phyloP scores from a whole-genome alignment of 1,140 invertebrate species.

The Idris sp. region DNA sequence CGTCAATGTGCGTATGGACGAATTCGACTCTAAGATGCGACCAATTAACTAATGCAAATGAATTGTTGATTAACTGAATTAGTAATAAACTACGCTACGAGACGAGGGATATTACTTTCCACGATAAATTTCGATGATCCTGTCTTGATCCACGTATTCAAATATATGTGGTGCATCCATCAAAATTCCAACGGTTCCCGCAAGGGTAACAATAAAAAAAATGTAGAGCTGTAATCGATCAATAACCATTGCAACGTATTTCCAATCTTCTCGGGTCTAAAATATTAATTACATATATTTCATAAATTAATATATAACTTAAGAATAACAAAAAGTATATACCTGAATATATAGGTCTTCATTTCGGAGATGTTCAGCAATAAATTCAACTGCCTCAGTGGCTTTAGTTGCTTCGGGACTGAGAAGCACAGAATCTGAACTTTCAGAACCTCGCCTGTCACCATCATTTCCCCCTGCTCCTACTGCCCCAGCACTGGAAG shows the following conservation, averaged over 20 bases:
- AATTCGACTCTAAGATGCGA: constrained; percentile 57
- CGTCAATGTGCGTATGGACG: constrained; percentile 62
- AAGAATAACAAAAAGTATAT: too few relatives aligned
- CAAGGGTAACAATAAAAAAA: constrained; percentile 98
- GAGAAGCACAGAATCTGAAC: constrained; percentile 91
- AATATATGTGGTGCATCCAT: constrained; percentile 99
- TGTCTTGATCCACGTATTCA: constrained; percentile 98
- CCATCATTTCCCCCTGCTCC: constrained; percentile 79
- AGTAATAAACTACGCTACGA: constrained; percentile 56
- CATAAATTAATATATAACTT: too few relatives aligned
- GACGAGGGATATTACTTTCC: constrained; percentile 85
- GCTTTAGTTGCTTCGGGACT: constrained; percentile 96
- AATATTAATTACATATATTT: constrained; percentile 62
- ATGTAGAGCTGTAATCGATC: constrained; percentile 97
- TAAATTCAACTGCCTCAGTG: constrained; percentile 98
- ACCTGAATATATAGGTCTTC: constrained; percentile 99
- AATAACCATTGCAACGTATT: constrained; percentile 99
- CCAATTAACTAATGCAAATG: constrained; percentile 56
- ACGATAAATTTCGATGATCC: constrained; percentile 95
- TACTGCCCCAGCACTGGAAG: constrained; percentile 81
- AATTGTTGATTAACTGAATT: constrained; percentile 43
- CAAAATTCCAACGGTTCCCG: constrained; percentile 96
- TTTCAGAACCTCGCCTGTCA: constrained; percentile 90
- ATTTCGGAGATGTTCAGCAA: constrained; percentile 97
- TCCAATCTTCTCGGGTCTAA: constrained; percentile 99